Base-by-base conservation (phyloP, 2,797 vertebrate species). In the Potorous gilbertii region DNA sequence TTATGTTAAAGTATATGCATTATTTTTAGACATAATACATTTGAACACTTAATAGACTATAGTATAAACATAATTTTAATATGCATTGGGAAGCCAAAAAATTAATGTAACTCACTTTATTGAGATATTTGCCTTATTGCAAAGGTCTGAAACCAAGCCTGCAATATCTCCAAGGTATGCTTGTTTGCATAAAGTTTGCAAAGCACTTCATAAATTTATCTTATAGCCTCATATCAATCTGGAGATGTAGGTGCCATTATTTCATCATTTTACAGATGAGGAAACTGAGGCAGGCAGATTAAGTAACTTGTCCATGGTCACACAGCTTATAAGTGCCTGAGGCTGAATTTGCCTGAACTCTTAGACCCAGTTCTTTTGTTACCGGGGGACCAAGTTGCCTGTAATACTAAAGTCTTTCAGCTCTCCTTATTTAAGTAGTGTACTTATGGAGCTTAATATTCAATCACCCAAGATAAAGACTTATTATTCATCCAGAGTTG, bases 301-400 rank as follows among this genome's bases (percentile, higher is more conserved):
- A 93, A 94, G 10, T 29, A 29, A 93, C 31, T 95, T 40, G 91
- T 94, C 95, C 92, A 96, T 74, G 93, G 62, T 91, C 16, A 93
- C 46, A 94, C 52, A 95, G 27, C 40, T 90, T 55, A 93, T 40
- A 93, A 31, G 16, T 89, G 1, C 34, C 66, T 21, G 34, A 40
- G 8, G n/a, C 16, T 40, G 66, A 18, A 40, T 74, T 40, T 74
- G 6, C 5, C 66, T 74, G 8, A 9, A 40, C 28, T 74, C n/a
- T 74, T 74, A 74, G 62, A 40, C 8, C 5, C n/a, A 40, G 18
- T 0, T 40, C 6, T 74, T 40, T 1, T 5, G 29, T 18, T 16
- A 74, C 6, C 9, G 4, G 6, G 18, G 16, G 40, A 40, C n/a
- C n/a, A 74, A 40, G 18, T n/a, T 74, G n/a, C n/a, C 29, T 29